Conservation (phyloP, 1,140 invertebrate species). For the Chrysopa pallens region DNA sequence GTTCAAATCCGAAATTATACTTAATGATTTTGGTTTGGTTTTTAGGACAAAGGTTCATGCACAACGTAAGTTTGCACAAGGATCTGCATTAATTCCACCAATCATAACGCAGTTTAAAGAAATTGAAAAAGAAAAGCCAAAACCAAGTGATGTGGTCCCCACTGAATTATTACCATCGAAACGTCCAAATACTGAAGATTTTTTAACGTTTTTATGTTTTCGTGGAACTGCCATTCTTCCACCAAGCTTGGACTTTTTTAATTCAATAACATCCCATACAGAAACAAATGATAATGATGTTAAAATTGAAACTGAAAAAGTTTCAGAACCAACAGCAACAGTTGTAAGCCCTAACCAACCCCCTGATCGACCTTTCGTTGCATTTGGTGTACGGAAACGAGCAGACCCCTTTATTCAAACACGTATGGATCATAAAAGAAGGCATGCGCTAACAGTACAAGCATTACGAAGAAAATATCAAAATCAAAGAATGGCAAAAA, state of each 20-base stretch:
- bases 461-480: slow-evolving; percentile 45
- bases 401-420: slow-evolving; percentile 26
- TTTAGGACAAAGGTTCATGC: slow-evolving; percentile 65
- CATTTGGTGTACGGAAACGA: slow-evolving; percentile 31
- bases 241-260: slow-evolving; percentile 56
- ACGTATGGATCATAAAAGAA: slow-evolving; percentile 21
- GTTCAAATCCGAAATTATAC: slow-evolving; percentile 1
- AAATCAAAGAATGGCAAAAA: slow-evolving; percentile 39
- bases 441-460: slow-evolving; percentile 30
- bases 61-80: slow-evolving; percentile 82
- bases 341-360: not conserved
- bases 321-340: slow-evolving; percentile 2
- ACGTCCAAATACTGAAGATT: slow-evolving; percentile 76
- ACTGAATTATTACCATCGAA: slow-evolving; percentile 42
- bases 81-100: slow-evolving; percentile 34
- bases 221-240: slow-evolving; percentile 61
- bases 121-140: slow-evolving; percentile 36
- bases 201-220: slow-evolving; percentile 75
- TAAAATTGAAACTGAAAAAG: slow-evolving; percentile 15
- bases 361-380: slow-evolving; percentile 22
- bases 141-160: slow-evolving; percentile 23
- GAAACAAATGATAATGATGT: slow-evolving; percentile 12
- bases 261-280: slow-evolving; percentile 20
- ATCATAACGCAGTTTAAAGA: slow-evolving; percentile 31
- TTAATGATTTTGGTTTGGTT: slow-evolving; percentile 8